Evolutionary conservation across 2,888 invertebrate genomes (phyloP).

Genomic region (Periphyllus acericola): DNA sequence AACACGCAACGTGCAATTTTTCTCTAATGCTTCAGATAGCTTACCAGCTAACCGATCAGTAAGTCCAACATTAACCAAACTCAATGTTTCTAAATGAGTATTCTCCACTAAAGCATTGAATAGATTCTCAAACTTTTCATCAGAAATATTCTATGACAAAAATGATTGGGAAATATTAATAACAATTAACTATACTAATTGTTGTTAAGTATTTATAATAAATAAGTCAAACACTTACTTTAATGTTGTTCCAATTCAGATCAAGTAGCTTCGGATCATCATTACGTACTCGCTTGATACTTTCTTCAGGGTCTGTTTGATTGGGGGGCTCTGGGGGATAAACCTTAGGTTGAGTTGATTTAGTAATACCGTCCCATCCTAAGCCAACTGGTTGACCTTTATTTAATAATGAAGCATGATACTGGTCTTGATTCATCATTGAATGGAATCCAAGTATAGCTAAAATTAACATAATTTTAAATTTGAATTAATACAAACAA

Average conservation of each 20-base stretch:
- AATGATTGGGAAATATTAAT: slow-evolving; percentile 35
- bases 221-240: slow-evolving; percentile 72
- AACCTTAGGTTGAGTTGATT: slow-evolving; percentile 89
- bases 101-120: slow-evolving; percentile 89
- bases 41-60: slow-evolving; percentile 86
- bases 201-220: not conserved
- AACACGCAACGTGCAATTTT: slow-evolving; percentile 82
- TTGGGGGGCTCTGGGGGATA: slow-evolving; percentile 97
- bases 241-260: slow-evolving; percentile 99
- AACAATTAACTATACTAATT: not conserved
- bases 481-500: slow-evolving; percentile 12
- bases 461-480: slow-evolving; percentile 68
- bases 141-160: slow-evolving; percentile 87
- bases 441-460: slow-evolving; percentile 99
- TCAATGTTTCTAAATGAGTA: slow-evolving; percentile 89
- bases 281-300: slow-evolving; percentile 87
- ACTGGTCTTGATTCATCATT: slow-evolving; percentile 99
- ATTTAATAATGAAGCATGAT: slow-evolving; percentile 93
- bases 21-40: slow-evolving; percentile 84
- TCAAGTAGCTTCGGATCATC: slow-evolving; percentile 88
- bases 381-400: slow-evolving; percentile 90
- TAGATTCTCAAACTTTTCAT: slow-evolving; percentile 91
- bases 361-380: slow-evolving; percentile 95
- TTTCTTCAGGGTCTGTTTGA: slow-evolving; percentile 92
- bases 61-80: slow-evolving; percentile 92